These are phyloP conservation scores for Phytoseiulus persimilis DNA, from an alignment of 2,888 invertebrate genomes.

Conservation along the genomic window DNA sequence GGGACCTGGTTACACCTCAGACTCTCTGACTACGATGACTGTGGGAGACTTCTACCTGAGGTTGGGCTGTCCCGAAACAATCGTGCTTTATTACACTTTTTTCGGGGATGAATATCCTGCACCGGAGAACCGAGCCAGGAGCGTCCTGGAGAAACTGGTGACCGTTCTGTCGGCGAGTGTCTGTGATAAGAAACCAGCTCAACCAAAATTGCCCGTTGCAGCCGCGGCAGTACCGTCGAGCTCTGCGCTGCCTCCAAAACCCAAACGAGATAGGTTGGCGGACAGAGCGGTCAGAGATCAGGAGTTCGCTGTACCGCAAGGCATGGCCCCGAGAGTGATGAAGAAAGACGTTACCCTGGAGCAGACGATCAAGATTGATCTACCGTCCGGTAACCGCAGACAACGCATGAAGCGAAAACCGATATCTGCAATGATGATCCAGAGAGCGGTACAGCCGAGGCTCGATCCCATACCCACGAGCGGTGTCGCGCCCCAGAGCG, in stretches of 20 bases:
- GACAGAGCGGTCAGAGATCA: constrained; percentile 18
- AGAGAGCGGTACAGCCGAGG: constrained; percentile 8
- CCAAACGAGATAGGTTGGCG: constrained; percentile 9
- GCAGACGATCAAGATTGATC: neutral
- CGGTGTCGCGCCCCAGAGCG: constrained; percentile 21
- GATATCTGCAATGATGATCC: constrained; percentile 10
- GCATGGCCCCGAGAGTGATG: neutral
- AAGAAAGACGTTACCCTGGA: constrained; percentile 29
- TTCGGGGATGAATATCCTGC: constrained; percentile 44
- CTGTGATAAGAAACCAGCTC: constrained; percentile 34
- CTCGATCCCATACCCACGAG: neutral
- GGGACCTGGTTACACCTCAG: constrained; percentile 67
- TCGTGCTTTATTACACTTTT: constrained; percentile 53
- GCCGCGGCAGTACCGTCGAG: constrained; percentile 8
- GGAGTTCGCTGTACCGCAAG: constrained; percentile 26
- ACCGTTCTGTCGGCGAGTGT: constrained; percentile 29
- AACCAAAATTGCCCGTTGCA: neutral
- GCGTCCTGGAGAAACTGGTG: constrained; percentile 12
- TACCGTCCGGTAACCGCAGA: constrained; percentile 6
- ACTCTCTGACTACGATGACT: constrained; percentile 68
- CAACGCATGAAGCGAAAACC: constrained; percentile 15
- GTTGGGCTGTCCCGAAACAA: constrained; percentile 52
- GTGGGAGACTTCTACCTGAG: constrained; percentile 83
- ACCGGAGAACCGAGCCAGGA: constrained; percentile 5
- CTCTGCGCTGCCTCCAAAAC: neutral